Evolutionary conservation across 2,888 invertebrate species (phyloP).

Genomic region (Cerastoderma edule): DNA sequence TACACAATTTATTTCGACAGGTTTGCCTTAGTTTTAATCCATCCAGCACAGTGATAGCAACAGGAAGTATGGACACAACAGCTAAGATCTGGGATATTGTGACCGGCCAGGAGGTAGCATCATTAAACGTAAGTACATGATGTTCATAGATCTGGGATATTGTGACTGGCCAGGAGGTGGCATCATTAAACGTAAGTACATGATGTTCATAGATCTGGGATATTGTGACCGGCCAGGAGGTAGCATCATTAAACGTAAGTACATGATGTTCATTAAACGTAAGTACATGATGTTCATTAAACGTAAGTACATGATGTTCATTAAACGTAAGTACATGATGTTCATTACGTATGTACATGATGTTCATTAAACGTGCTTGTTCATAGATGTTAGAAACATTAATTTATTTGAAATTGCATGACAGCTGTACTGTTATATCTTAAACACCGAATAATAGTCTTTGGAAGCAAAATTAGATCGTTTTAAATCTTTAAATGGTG

Average conservation of each 20-base stretch:
- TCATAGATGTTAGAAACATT: no score
- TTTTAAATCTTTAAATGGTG: no score
- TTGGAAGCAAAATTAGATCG: no score
- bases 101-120: constrained; percentile 86
- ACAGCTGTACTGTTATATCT: no score
- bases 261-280: no score
- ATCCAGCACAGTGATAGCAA: constrained; percentile 88
- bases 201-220: constrained; percentile 91
- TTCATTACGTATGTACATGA: no score
- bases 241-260: constrained; percentile 78
- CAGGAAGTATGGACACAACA: constrained; percentile 91
- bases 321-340: no score
- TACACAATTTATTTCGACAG: constrained; percentile 68
- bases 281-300: no score
- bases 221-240: constrained; percentile 87
- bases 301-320: no score
- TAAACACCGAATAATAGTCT: no score
- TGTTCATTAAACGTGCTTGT: no score
- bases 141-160: constrained; percentile 89
- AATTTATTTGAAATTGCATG: no score
- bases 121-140: constrained; percentile 78
- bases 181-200: constrained; percentile 77
- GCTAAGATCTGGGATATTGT: constrained; percentile 89
- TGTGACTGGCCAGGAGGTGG: constrained; percentile 86
- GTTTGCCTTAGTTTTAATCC: constrained; percentile 87